A percentile compares a stretch with the other conserved stretches of the same genome.
These are phyloP conservation scores for Peucedramus taeniatus DNA, from an alignment of 2,113 vertebrate genomes.

Conservation along the genomic window DNA sequence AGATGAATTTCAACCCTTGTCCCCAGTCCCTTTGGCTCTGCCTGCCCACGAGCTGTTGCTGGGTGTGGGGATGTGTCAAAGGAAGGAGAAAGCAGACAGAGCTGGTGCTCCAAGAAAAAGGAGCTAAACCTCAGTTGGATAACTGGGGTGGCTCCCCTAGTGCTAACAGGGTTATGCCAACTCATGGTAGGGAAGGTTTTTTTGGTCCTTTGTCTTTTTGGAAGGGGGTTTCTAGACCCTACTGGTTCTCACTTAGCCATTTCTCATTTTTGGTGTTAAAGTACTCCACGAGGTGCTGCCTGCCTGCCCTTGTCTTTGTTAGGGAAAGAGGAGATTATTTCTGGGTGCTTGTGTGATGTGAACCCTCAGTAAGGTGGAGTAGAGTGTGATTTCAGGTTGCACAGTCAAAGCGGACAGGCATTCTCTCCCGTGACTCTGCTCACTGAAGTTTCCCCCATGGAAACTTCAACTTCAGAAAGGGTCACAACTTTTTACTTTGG, in stretches of 20 bases:
- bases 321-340: background rate
- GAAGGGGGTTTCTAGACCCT: background rate
- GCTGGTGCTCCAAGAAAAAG: background rate
- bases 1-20: background rate
- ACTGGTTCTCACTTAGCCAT: background rate
- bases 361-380: background rate
- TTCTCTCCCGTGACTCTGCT: accelerated
- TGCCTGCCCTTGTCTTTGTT: background rate
- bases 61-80: background rate
- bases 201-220: background rate
- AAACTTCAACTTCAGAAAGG: background rate
- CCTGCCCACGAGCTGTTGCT: background rate
- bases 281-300: accelerated
- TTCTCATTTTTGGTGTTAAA: background rate
- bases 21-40: background rate
- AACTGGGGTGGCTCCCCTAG: background rate
- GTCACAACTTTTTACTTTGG: background rate
- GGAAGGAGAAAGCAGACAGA: background rate
- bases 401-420: background rate
- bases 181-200: background rate
- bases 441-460: accelerated
- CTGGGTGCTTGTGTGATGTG: background rate
- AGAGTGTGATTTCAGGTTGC: background rate
- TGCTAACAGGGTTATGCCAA: background rate
- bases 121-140: background rate